Evolutionary conservation across 2,888 invertebrate species (phyloP), one percentile per base, ranked within the genome.

Genomic region (Parnassius smintheus): DNA sequence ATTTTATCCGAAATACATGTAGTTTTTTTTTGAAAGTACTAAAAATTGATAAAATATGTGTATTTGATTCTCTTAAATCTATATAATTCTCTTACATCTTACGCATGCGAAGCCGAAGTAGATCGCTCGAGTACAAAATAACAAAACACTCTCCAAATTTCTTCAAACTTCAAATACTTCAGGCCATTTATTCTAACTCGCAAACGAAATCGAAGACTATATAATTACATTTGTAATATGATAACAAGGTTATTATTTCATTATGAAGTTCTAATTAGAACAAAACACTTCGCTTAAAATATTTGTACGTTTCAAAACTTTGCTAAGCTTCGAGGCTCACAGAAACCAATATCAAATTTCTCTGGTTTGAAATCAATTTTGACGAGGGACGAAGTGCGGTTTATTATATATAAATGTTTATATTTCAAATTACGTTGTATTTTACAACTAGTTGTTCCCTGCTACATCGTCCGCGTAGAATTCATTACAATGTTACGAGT

Each of bases 321-420:
- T 45, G 18, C 1, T 1, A 4, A 57, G 57, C 35, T 53, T 48
- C n/a, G 25, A 41, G 53, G 25, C 48, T 49, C 57, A 45, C 35
- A 48, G 56, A 48, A 55, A 65, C 48, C 48, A 42, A 48, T 62
- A 57, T 53, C 25, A 53, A 62, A 55, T 61, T 59, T 66, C 48
- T 55, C 52, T 62, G 56, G 50, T 46, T 52, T 9, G 65, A 72
- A 74, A 75, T 75, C 72, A 75, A 76, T 75, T 46, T 12, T 12
- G 12, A 11, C 11, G 12, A 12, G 12, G 12, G 46, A 46, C 46
- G 7, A 11, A 9, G 3, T 44, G 44, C 44, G 46, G 46, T 46
- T 12, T n/a, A 46, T 11, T 46, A n/a, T 1, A 44, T 11, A 44
- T 44, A 44, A 44, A 10, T 10, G 2, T 44, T 44, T 44, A 7